These are phyloP conservation scores for Turritopsis rubra DNA, from an alignment of 30 jellyfish, hydroid and myxozoan genomes.

Conservation along the genomic window DNA sequence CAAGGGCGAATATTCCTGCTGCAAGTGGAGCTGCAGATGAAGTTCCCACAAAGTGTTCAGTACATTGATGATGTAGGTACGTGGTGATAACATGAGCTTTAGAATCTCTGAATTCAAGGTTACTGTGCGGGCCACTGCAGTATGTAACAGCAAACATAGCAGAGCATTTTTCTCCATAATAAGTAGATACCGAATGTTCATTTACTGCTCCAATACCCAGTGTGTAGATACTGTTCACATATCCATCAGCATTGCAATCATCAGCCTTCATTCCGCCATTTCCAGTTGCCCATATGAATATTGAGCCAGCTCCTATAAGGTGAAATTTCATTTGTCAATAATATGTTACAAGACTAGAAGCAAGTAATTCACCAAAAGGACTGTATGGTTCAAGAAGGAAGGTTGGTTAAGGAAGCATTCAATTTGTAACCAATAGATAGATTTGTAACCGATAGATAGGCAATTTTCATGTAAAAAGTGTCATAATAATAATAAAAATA, in stretches of 20 bases:
- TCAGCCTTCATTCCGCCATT: conserved; percentile 89
- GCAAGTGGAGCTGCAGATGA: conserved; percentile 99
- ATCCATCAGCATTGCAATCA: conserved; percentile 96
- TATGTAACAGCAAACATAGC: conserved; percentile 94
- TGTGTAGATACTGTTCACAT: conserved; percentile 88
- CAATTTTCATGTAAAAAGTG: no score
- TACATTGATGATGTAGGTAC: conserved; percentile 83
- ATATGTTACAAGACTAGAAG: neutral
- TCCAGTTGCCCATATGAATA: conserved; percentile 99
- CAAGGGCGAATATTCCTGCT: conserved; percentile 94
- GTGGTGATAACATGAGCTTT: conserved; percentile 88
- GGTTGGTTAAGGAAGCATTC: no score
- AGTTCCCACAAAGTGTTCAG: conserved; percentile 98
- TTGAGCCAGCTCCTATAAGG: conserved; percentile 69
- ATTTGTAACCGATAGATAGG: no score
- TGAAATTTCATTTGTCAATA: no score
- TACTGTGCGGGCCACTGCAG: conserved; percentile 86
- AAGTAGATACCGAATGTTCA: conserved; percentile 94
- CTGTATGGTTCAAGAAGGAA: no score
- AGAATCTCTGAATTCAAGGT: conserved; percentile 47
- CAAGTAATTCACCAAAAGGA: neutral
- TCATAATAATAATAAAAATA: no score
- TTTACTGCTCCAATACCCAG: conserved; percentile 93
- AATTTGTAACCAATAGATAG: no score
- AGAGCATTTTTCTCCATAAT: conserved; percentile 91